Evolutionary conservation across 2,888 invertebrate species (phyloP), one percentile per base, ranked within the genome.

Genomic region (Lasioglossum malachurum): DNA sequence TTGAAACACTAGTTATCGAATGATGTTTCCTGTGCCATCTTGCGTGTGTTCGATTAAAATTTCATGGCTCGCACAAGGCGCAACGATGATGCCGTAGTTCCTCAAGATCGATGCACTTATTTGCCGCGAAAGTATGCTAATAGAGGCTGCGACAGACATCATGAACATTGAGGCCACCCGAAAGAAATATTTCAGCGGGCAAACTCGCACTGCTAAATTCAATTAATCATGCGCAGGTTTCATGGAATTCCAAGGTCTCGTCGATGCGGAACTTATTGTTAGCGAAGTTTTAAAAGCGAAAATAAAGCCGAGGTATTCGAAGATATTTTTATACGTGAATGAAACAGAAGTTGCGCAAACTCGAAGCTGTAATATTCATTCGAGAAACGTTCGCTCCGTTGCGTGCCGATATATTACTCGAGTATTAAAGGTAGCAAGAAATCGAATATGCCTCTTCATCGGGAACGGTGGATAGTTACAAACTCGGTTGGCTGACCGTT

Each of bases 401-500:
- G 46, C 31, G 49, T 19, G 27, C 31, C n/a, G 38, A 64, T 44
- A 38, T 74, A 46, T 64, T 46, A n/a, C n/a, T 14, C n/a, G 3
- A n/a, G 46, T 44, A 64, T 38, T 78, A 84, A 75, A 41, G 60
- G 76, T 72, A 72, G 71, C 60, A 87, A 83, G 73, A 86, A 89
- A 89, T 81, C 75, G 80, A 83, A 78, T 75, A 53, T 46, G 74
- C 82, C 84, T 57, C 64, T 83, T 83, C 82, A 81, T 88, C 87
- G 78, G 72, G 69, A 82, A 38, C 64, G 49, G 67, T 44, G 72
- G 78, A 78, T 78, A 74, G 84, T 78, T 82, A 67, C 75, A 71
- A 80, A 78, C 79, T 83, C 85, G 87, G 64, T 83, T 80, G 79
- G 44, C 75, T 81, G 90, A 88, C 82, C 91, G 90, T 89, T 87